Evolutionary conservation across 2,113 vertebrate species (phyloP).

Genomic region (Choloepus hoffmanni): DNA sequence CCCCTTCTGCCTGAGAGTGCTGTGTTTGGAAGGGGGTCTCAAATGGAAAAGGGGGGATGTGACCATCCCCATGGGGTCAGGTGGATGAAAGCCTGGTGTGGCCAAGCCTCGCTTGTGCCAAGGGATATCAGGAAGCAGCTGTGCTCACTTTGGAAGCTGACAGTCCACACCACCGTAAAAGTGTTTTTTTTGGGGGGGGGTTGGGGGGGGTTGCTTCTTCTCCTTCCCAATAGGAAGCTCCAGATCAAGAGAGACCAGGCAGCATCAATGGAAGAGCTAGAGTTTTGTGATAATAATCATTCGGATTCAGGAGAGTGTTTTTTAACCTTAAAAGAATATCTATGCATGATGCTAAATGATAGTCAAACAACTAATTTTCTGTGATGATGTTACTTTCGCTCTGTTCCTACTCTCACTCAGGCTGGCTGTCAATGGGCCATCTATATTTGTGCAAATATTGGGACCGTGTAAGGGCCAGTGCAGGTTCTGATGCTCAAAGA

Average conservation of each 20-base stretch:
- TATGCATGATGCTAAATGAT: accelerated
- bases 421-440: accelerated
- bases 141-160: too few relatives aligned
- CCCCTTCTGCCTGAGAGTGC: neutral
- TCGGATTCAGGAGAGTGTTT: accelerated
- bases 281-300: accelerated
- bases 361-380: accelerated
- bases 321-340: neutral
- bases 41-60: accelerated
- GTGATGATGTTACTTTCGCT: accelerated
- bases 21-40: neutral
- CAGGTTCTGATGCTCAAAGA: neutral
- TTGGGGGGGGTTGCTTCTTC: accelerated
- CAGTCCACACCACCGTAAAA: neutral
- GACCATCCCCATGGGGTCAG: neutral
- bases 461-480: accelerated
- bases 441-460: accelerated
- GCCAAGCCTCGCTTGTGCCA: neutral
- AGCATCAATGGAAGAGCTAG: accelerated
- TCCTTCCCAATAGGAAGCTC: neutral
- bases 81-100: neutral
- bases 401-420: neutral
- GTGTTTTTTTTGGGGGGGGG: accelerated
- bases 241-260: too few relatives aligned
- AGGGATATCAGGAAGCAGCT: too few relatives aligned